Conservation (phyloP, 2,113 vertebrate genomes). For the Malurus elegans region DNA sequence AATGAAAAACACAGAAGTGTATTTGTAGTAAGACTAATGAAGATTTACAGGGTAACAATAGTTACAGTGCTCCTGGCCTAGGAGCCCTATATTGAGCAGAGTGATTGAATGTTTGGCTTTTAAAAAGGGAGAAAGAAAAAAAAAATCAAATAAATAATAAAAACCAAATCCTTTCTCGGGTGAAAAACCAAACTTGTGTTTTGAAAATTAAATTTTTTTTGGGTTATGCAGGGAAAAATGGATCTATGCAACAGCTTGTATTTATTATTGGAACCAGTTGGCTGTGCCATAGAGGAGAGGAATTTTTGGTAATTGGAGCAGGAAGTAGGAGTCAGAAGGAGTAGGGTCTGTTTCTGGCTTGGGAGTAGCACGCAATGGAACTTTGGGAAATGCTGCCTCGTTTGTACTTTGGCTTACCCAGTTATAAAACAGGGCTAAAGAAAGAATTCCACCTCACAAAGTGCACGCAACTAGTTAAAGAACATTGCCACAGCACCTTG, state of each 20-base stretch:
- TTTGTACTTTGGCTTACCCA: neutral
- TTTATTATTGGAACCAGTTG: constrained; percentile 43
- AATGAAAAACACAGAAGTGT: constrained; percentile 5
- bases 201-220: constrained; percentile 6
- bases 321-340: neutral
- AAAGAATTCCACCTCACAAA: neutral
- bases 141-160: neutral
- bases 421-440: neutral
- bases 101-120: constrained; percentile 23
- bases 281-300: constrained; percentile 28
- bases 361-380: neutral
- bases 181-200: constrained; percentile 39
- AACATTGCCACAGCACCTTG: neutral
- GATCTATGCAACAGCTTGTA: constrained; percentile 41
- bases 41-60: neutral
- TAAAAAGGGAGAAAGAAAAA: neutral
- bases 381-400: neutral
- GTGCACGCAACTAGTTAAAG: neutral
- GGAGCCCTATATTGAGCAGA: neutral
- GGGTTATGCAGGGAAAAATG: constrained; percentile 10
- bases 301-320: constrained; percentile 33
- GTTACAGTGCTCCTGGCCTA: neutral
- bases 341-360: neutral
- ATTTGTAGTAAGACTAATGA: constrained; percentile 28
- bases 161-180: neutral